phyloP scores from a whole-genome alignment of 2,888 invertebrate species.

The Sylvicola cinctus region DNA sequence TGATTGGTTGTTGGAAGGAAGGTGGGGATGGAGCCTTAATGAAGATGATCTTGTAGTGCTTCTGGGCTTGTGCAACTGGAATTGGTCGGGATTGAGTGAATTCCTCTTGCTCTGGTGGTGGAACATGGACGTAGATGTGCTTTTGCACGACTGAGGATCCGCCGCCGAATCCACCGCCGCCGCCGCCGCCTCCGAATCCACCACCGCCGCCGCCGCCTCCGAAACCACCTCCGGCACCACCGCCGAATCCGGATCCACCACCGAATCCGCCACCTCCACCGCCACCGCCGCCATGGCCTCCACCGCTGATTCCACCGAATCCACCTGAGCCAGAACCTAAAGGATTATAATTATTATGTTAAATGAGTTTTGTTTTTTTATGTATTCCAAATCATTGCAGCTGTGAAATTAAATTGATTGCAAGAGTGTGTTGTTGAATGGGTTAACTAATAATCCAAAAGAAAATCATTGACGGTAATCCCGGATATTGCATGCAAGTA shows the following conservation, averaged over 20 bases:
- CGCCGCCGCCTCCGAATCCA: constrained; percentile 8
- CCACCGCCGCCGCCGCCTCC: constrained; percentile 1
- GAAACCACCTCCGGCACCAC: constrained; percentile 2
- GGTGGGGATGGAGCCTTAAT: constrained; percentile 77
- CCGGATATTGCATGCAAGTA: too few species aligned
- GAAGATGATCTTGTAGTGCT: constrained; percentile 84
- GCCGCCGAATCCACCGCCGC: constrained; percentile 15
- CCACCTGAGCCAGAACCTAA: constrained; percentile 9
- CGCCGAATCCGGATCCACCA: background rate
- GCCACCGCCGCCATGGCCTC: constrained; percentile 1
- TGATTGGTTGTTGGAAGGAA: constrained; percentile 59
- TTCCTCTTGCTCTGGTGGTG: constrained; percentile 68
- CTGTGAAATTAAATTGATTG: too few species aligned
- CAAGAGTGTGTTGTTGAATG: too few species aligned
- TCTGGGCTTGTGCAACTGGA: constrained; percentile 52
- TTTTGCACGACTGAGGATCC: constrained; percentile 45
- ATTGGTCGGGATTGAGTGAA: constrained; percentile 43
- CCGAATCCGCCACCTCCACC: background rate
- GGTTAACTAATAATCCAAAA: too few species aligned
- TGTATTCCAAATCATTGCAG: too few species aligned
- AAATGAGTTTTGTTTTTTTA: too few species aligned
- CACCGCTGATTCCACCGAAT: background rate
- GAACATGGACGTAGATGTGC: constrained; percentile 78
- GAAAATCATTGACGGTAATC: too few species aligned
- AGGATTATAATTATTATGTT: too few species aligned